phyloP scores from a whole-genome alignment of 2,888 invertebrate species.

The Chirona hameri region DNA sequence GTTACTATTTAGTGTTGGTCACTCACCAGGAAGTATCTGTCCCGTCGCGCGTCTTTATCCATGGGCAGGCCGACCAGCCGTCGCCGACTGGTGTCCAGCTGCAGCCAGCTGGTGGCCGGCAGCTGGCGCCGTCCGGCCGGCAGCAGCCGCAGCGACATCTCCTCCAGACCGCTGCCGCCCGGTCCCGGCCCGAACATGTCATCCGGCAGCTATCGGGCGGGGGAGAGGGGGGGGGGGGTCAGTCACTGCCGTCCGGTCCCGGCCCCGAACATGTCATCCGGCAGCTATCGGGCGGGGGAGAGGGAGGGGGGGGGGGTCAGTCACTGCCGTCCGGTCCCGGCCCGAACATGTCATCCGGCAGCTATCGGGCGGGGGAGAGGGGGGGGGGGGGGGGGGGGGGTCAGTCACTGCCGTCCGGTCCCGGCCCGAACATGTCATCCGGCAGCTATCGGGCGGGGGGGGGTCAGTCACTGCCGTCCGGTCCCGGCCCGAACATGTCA shows the following conservation, averaged over 20 bases:
- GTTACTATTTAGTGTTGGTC: neutral
- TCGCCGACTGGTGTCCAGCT: constrained; percentile 81
- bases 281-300: neutral
- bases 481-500: too few species aligned
- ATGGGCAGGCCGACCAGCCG: constrained; percentile 84
- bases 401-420: too few species aligned
- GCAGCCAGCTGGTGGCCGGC: constrained; percentile 74
- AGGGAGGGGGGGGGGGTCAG: too few species aligned
- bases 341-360: too few species aligned
- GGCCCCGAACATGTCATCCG: constrained; percentile 73
- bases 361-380: too few species aligned
- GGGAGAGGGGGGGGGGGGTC: too few species aligned
- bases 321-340: too few species aligned
- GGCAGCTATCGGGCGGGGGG: too few species aligned
- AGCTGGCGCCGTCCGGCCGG: constrained; percentile 64
- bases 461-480: too few species aligned
- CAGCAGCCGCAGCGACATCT: constrained; percentile 67
- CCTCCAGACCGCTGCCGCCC: constrained; percentile 72
- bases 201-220: constrained; percentile 46
- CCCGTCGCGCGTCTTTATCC: constrained; percentile 64
- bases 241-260: constrained; percentile 54
- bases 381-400: too few species aligned
- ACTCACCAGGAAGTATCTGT: constrained; percentile 69
- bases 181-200: constrained; percentile 81
- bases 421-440: too few species aligned